Evolutionary conservation across 2,888 invertebrate species (phyloP).

Genomic region (Anticlea derivata): DNA sequence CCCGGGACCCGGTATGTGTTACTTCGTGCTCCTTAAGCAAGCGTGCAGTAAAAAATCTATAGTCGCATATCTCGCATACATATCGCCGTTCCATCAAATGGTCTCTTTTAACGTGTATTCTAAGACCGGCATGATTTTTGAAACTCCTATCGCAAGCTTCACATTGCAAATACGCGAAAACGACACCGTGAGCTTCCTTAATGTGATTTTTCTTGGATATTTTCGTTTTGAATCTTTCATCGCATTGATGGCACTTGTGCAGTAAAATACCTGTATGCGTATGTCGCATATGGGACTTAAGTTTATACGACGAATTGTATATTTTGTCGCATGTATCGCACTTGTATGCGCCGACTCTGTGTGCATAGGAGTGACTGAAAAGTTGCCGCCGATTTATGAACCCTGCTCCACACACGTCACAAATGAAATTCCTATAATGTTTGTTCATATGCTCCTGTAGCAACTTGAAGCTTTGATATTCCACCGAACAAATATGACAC

Average conservation of each 20-base stretch:
- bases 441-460: conserved; percentile 56
- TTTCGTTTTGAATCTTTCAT: conserved; percentile 49
- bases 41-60: conserved; percentile 54
- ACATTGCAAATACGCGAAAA: conserved; percentile 50
- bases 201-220: conserved; percentile 53
- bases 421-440: conserved; percentile 55
- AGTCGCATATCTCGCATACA: conserved; percentile 70
- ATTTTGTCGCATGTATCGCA: conserved; percentile 24
- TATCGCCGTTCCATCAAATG: conserved; percentile 67
- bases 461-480: conserved; percentile 49
- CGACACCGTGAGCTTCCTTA: conserved; percentile 51
- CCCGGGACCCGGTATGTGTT: conserved; percentile 54
- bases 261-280: conserved; percentile 15
- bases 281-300: conserved; percentile 14
- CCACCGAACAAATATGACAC: conserved; percentile 49
- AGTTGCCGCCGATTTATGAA: conserved; percentile 40
- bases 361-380: conserved; percentile 47
- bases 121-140: conserved; percentile 47
- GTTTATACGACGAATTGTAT: conserved; percentile 7
- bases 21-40: conserved; percentile 55
- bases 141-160: conserved; percentile 60
- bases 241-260: conserved; percentile 55
- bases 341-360: conserved; percentile 47
- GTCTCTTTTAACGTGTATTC: conserved; percentile 58
- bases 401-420: conserved; percentile 47